Conservation (phyloP, 2,888 invertebrate species). For the Microplitis manilae region DNA sequence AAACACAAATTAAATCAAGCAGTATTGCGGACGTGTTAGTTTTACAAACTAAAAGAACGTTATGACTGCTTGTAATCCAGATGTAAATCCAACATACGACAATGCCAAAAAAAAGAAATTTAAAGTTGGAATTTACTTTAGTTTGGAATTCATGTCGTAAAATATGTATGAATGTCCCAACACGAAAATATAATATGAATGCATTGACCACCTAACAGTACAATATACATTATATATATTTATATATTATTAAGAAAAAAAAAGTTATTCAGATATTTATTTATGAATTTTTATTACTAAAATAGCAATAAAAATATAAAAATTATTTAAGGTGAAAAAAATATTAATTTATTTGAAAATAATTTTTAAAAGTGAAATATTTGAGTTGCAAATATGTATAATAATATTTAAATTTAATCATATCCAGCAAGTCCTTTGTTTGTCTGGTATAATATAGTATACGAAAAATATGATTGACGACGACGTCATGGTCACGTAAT, state of each 20-base stretch:
- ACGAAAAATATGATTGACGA: slow-evolving; percentile 44
- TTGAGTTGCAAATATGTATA: background rate
- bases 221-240: background rate
- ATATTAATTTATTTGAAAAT: background rate
- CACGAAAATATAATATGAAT: slow-evolving; percentile 11
- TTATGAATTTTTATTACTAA: background rate
- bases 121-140: slow-evolving; percentile 3
- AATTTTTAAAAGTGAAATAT: background rate
- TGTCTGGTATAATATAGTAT: slow-evolving; percentile 1
- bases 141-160: slow-evolving; percentile 9
- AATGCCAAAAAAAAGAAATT: background rate
- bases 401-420: slow-evolving; percentile 25
- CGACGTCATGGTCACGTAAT: slow-evolving; percentile 40
- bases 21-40: slow-evolving; percentile 31
- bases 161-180: slow-evolving; percentile 3
- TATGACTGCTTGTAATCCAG: slow-evolving; percentile 40
- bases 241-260: background rate
- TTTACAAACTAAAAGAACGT: slow-evolving; percentile 35
- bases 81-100: slow-evolving; percentile 21
- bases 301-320: background rate
- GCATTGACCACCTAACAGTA: background rate
- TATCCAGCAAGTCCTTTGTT: slow-evolving; percentile 4
- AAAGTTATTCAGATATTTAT: background rate
- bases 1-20: slow-evolving; percentile 22
- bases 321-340: background rate